Evolutionary conservation across 2,888 invertebrate species (phyloP).

Genomic region (Drosophila atripex): DNA sequence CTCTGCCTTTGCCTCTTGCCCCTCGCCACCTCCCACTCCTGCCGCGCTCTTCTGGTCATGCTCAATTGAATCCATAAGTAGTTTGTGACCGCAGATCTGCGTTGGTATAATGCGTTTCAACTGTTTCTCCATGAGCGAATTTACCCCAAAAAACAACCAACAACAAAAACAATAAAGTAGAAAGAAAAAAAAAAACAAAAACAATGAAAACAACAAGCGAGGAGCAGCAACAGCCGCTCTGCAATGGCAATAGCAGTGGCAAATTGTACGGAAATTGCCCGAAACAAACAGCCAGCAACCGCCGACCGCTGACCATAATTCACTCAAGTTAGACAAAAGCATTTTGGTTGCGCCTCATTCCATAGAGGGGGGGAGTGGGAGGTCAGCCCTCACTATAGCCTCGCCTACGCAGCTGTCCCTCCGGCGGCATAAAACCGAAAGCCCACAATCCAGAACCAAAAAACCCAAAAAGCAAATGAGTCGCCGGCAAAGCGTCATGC

Average conservation of each 20-base stretch:
- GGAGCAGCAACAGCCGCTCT: conserved; percentile 58
- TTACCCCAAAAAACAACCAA: conserved; percentile 43
- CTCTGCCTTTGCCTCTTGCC: not conserved
- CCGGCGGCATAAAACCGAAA: conserved; percentile 50
- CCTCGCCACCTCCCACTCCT: not conserved
- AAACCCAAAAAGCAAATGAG: conserved; percentile 72
- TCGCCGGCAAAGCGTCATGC: conserved; percentile 70
- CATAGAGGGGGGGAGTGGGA: too few relatives aligned
- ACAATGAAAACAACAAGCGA: conserved; percentile 49
- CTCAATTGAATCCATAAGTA: conserved; percentile 78
- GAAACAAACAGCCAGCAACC: conserved; percentile 67
- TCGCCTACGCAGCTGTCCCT: conserved; percentile 31
- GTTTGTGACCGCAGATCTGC: conserved; percentile 78
- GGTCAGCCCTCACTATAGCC: conserved; percentile 7
- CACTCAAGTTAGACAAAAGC: conserved; percentile 78
- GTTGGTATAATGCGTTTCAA: conserved; percentile 76
- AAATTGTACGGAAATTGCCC: conserved; percentile 77
- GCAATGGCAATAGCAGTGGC: conserved; percentile 53
- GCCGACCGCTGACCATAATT: conserved; percentile 73
- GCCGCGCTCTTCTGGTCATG: conserved; percentile 53
- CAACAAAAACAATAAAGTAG: conserved; percentile 5
- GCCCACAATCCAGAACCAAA: conserved; percentile 55
- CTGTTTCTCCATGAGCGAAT: conserved; percentile 72
- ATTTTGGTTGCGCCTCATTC: conserved; percentile 56
- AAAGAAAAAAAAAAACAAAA: conserved; percentile 7